Evolutionary conservation across 2,113 vertebrate genomes (phyloP), one percentile per base, ranked within the genome.

Genomic region (Carassius carassius): DNA sequence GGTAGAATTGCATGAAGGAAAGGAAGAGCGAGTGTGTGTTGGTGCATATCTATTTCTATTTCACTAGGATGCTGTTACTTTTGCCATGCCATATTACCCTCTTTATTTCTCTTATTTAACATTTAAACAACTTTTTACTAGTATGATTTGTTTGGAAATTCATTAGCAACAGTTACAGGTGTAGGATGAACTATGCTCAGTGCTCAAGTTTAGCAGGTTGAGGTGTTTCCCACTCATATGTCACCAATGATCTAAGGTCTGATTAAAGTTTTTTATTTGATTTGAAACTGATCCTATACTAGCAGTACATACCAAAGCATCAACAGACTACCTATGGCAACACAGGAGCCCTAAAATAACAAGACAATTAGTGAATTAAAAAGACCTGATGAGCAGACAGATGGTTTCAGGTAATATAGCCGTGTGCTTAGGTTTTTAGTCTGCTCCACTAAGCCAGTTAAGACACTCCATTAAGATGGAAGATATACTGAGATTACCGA

Each of bases 301-400:
- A 44, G 11, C 67, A 70, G 17, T 2, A 0, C 32, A 5, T 37
- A 1, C 4, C 32, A 70, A 21, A 21, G 9, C 70, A 25, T 5
- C 41, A 72, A 72, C 35, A n/a, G 11, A 72, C 35, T 19, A 72
- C 9, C 10, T n/a, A 72, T n/a, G 35, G 69, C 37, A 74, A 74
- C 70, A 84, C 58, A 62, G 78, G 44, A 9, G 67, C 32, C 29
- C 80, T 78, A 84, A 79, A 80, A 85, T 23, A 74, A 47, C 37
- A 47, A 25, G 29, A 81, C 37, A 81, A 82, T 47, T 6, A 51
- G 67, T 81, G 58, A 89, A 84, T 84, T 81, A 87, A 76, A 84
- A 56, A 58, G 6, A 19, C 62, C 47, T 67, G 78, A 32, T 41
- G 70, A 84, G 81, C 17, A 2, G n/a, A 8, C 65, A 63, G 32